Conservation (phyloP, 2,888 invertebrate species). For the Protophormia terraenovae region DNA sequence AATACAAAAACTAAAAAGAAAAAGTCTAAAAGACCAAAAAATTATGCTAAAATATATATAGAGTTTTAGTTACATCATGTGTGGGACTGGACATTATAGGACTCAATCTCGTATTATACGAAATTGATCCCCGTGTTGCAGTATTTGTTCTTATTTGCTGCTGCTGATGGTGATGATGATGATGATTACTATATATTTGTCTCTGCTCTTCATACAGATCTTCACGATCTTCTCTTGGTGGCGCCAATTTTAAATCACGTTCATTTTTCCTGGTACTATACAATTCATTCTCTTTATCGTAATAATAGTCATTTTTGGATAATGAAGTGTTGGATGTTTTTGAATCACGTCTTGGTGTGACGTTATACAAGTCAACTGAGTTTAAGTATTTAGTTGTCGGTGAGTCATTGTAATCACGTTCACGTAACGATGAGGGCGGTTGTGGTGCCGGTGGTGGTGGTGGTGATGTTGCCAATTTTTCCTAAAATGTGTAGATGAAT, state of each 20-base stretch:
- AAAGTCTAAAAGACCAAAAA: slow-evolving; percentile 32
- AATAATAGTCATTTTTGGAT: slow-evolving; percentile 79
- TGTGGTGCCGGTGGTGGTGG: slow-evolving; percentile 74
- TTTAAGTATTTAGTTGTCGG: slow-evolving; percentile 78
- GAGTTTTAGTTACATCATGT: slow-evolving; percentile 80
- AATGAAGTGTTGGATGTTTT: slow-evolving; percentile 75
- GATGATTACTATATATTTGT: slow-evolving; percentile 62
- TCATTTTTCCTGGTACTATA: slow-evolving; percentile 75
- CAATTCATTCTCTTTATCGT: slow-evolving; percentile 81
- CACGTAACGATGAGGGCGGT: slow-evolving; percentile 72
- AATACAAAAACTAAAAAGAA: slow-evolving; percentile 32
- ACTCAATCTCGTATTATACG: slow-evolving; percentile 73
- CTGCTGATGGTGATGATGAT: slow-evolving; percentile 68
- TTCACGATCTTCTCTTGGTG: slow-evolving; percentile 79
- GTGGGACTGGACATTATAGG: slow-evolving; percentile 80
- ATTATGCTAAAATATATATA: slow-evolving; percentile 52
- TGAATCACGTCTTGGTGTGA: slow-evolving; percentile 77
- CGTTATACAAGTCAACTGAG: slow-evolving; percentile 78
- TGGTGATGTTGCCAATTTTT: slow-evolving; percentile 73
- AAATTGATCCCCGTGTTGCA: slow-evolving; percentile 68
- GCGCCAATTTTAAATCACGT: slow-evolving; percentile 76
- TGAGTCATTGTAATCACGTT: slow-evolving; percentile 72
- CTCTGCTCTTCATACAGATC: slow-evolving; percentile 68
- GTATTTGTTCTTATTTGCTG: slow-evolving; percentile 69
- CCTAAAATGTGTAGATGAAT: slow-evolving; percentile 72